Percentiles rank a stretch among this genome's conserved stretches.
Evolutionary conservation across 2,888 invertebrate genomes (phyloP).

Genomic region (Ctenicera cuprea): DNA sequence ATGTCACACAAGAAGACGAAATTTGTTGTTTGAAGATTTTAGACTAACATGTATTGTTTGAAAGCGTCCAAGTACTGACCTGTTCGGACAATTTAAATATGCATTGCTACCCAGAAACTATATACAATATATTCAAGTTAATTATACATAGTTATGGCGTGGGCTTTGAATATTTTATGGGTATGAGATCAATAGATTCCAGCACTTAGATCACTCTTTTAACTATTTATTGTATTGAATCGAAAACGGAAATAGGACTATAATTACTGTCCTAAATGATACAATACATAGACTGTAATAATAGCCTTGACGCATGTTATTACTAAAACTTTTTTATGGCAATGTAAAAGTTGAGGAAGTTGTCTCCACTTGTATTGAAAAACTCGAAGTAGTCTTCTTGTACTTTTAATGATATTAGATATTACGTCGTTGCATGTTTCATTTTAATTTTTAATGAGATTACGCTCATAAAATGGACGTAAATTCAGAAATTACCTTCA

Average conservation of each 20-base stretch:
- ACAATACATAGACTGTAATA: conserved; percentile 7
- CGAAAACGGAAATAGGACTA: conserved; percentile 15
- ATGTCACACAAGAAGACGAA: neutral
- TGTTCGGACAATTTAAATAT: neutral
- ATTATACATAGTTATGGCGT: conserved; percentile 14
- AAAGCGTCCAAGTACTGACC: neutral
- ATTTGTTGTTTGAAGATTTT: no score
- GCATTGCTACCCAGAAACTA: neutral
- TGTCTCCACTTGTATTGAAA: neutral
- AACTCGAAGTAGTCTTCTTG: conserved; percentile 3
- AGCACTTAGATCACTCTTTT: conserved; percentile 4
- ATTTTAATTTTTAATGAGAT: conserved; percentile 12
- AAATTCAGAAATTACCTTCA: conserved; percentile 20
- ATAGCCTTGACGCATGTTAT: neutral
- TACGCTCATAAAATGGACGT: conserved; percentile 12
- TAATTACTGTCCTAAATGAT: conserved; percentile 18
- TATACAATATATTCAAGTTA: neutral
- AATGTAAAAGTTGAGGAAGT: neutral
- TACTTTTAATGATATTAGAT: conserved; percentile 20
- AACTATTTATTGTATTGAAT: conserved; percentile 19
- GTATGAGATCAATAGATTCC: conserved; percentile 2
- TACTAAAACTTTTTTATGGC: conserved; percentile 7
- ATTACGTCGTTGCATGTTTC: conserved; percentile 16
- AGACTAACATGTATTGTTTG: neutral
- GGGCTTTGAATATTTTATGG: conserved; percentile 19